Evolutionary conservation across 2,888 invertebrate species (phyloP), one percentile per base, ranked within the genome.

Genomic region (Augiades crinisus): DNA sequence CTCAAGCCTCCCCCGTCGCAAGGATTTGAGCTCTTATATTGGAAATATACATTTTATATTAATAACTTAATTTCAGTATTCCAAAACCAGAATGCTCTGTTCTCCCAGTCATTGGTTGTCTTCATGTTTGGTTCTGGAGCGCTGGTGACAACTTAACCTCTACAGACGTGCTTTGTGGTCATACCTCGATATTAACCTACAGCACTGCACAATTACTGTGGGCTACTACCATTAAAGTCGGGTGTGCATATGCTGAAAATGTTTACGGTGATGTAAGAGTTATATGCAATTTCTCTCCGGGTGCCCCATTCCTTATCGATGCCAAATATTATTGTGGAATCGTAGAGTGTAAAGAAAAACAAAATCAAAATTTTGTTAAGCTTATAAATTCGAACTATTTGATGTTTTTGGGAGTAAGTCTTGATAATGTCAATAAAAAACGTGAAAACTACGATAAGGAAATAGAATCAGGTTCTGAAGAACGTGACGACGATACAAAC

Each of bases 201-300:
- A 69, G 72, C 43, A 78, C 87, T 31, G 78, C 69, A 7, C 87
- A 88, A 55, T 57, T 89, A 27, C 47, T 89, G 33, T 87, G 86
- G 86, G 85, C 86, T 2, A 65, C 73, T 13, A 87, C 87, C 3
- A 64, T 62, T 47, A 82, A 84, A 76, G 70, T 89, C 12, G 88
- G 88, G 38, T 89, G 88, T 63, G 87, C 86, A 7, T 83, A 71
- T 55, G 83, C 75, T 22, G 54, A 57, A 54, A 64, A 61, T 30
- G 10, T 33, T 1, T 71, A 72, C 53, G 82, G 81, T 16, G 78
- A 87, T 57, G 55, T 77, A 14, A 70, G 86, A 66, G 78, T 87
- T 6, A 68, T 83, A 1, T 89, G 88, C 52, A 81, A 84, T 58
- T 89, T 88, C 58, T 64, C 81, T 16, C 88, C 88, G 6, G 82